Evolutionary conservation across 2,113 vertebrate genomes (phyloP), one percentile per base, ranked within the genome.

Genomic region (Antechinus stuartii): DNA sequence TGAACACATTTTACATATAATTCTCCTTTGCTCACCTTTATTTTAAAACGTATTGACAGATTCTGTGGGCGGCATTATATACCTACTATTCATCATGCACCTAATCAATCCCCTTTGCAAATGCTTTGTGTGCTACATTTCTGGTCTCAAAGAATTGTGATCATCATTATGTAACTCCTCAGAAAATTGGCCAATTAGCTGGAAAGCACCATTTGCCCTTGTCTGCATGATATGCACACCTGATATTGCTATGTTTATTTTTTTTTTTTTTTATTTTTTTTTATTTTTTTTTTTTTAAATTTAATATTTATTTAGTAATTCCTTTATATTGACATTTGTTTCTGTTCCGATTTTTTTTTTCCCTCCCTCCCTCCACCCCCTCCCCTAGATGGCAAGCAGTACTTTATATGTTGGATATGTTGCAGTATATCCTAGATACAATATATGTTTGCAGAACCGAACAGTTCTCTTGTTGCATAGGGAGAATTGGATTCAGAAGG

Each of bases 121-220:
- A 90, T 47, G 90, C 90, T 91, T 93, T 96, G 89, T 56, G 46
- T 26, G 91, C 3, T 23, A 93, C 53, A 2, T 91, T 22, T 93
- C 52, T 95, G 57, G 93, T 61, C 42, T 68, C 54, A 95, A 0
- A 14, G n/a, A 93, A 84, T 96, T 97, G 97, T 97, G 98, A 98
- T 56, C 92, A 50, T 46, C 27, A 61, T 91, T 97, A 54, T 96
- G 97, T 14, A 97, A 96, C 54, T 55, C 10, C 90, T 94, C 1
- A 14, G 96, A 98, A 97, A 96, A 1, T 24, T 96, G 94, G 61
- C 93, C 97, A 98, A 96, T 98, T 98, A 98, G 76, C 42, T 95
- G 92, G 91, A 97, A 97, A 97, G 0, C 95, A 95, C 97, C 96
- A 89, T 94, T 92, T 93, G 96, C 26, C 93, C 92, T 96, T 11